These are phyloP conservation scores for Erithacus rubecula DNA, from an alignment of 2,797 vertebrate genomes.

Conservation along the genomic window DNA sequence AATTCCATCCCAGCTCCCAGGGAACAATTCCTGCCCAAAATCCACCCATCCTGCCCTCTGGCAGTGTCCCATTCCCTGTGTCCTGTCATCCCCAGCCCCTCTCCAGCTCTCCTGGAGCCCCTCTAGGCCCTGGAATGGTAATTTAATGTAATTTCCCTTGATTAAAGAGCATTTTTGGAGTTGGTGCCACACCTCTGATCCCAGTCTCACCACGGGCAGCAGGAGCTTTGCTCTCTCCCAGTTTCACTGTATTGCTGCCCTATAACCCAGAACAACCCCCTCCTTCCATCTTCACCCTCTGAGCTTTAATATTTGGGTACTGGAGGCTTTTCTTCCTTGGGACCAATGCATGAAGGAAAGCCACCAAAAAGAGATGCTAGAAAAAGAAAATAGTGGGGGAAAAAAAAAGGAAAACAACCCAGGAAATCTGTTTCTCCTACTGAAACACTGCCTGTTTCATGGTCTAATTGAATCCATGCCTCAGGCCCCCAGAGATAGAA, in stretches of 20 bases:
- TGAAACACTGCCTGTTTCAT: neutral
- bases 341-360: neutral
- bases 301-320: neutral
- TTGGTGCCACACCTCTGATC: rapidly evolving
- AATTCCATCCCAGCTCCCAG: rapidly evolving
- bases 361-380: neutral
- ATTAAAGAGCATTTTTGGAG: rapidly evolving
- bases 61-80: too few relatives aligned
- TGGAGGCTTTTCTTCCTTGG: neutral
- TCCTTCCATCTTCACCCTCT: neutral
- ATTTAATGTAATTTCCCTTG: too few relatives aligned
- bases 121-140: too few relatives aligned
- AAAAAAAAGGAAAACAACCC: too few relatives aligned
- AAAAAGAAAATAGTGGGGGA: neutral
- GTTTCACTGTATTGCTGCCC: neutral
- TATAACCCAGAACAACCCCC: rapidly evolving
- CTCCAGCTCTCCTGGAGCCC: too few relatives aligned
- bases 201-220: rapidly evolving
- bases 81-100: too few relatives aligned
- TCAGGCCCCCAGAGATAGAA: too few relatives aligned
- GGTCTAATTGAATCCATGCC: neutral
- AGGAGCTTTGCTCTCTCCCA: neutral
- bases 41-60: too few relatives aligned
- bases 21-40: too few relatives aligned
- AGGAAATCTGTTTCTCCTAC: neutral